A percentile compares a stretch with the other conserved stretches of the same genome.
These are phyloP conservation scores for Chelonoidis abingdonii DNA, from an alignment of 2,113 vertebrate species.

Conservation along the genomic window DNA sequence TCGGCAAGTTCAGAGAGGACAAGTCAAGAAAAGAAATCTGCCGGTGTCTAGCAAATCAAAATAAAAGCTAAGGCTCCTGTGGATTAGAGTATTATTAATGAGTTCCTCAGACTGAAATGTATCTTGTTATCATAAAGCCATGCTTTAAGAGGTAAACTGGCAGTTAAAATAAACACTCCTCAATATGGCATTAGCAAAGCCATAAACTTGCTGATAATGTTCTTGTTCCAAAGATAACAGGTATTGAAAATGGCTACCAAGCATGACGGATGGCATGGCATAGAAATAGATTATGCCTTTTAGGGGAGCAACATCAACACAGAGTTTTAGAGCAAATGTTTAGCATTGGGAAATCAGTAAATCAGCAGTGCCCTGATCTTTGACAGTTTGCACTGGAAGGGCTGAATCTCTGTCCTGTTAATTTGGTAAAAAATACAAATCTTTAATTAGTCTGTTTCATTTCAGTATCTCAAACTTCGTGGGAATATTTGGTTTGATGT, in stretches of 20 bases:
- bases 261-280: not conserved
- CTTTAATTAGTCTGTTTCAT: not conserved
- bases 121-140: conserved; percentile 38
- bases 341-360: not conserved
- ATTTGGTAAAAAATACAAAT: not conserved
- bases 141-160: not conserved
- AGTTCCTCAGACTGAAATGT: conserved; percentile 24
- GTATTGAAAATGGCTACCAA: conserved; percentile 15
- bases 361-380: not conserved
- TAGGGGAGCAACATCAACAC: not conserved
- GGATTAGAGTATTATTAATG: conserved; percentile 33
- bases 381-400: not conserved
- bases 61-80: conserved; percentile 51
- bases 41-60: conserved; percentile 9
- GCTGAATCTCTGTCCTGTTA: not conserved
- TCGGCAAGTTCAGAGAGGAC: conserved; percentile 81
- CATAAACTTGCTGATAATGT: conserved; percentile 19
- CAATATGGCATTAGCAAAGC: not conserved
- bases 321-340: not conserved
- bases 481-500: not conserved
- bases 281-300: conserved; percentile 17
- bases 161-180: conserved; percentile 53
- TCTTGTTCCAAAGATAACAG: conserved; percentile 17
- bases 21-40: conserved; percentile 69
- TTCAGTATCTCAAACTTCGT: not conserved